A percentile compares a stretch with the other conserved stretches of the same genome.
Conservation (phyloP, 2,888 invertebrate genomes). For the Sisyra terminalis region DNA sequence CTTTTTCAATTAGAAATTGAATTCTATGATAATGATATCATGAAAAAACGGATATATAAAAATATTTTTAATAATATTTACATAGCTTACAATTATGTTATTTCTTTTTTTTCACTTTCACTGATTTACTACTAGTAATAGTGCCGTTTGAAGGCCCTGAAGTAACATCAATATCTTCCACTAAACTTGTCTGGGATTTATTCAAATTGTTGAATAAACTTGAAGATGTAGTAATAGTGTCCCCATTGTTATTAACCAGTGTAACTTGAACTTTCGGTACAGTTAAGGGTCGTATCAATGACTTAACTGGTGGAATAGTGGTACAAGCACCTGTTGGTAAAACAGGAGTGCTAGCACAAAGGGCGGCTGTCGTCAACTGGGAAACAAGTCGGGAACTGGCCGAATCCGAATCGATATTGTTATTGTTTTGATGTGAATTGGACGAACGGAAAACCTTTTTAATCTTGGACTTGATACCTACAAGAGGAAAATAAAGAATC, state of each 20-base stretch:
- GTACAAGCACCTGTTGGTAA: constrained; percentile 31
- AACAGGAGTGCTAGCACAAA: constrained; percentile 41
- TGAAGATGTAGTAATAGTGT: constrained; percentile 12
- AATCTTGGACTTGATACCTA: constrained; percentile 35
- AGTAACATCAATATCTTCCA: background rate
- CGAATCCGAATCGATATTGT: constrained; percentile 17
- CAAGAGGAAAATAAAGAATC: constrained; percentile 17
- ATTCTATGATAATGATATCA: too few species aligned
- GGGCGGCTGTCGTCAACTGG: constrained; percentile 39
- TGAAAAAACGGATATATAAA: too few species aligned
- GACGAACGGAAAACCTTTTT: constrained; percentile 38
- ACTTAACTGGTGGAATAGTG: constrained; percentile 36
- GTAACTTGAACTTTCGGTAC: constrained; percentile 36
- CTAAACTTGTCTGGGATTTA: constrained; percentile 11
- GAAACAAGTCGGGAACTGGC: constrained; percentile 33
- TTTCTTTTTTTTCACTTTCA: constrained; percentile 2
- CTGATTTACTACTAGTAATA: background rate
- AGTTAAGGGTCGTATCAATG: constrained; percentile 35
- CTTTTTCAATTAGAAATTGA: too few species aligned
- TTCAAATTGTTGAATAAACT: constrained; percentile 12
- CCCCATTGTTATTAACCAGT: constrained; percentile 23
- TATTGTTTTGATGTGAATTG: constrained; percentile 13
- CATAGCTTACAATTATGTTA: constrained; percentile 18
- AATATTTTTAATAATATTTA: too few species aligned
- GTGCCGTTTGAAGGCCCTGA: background rate